Evolutionary conservation across 2,113 vertebrate genomes (phyloP).

Genomic region (Odocoileus virginianus): DNA sequence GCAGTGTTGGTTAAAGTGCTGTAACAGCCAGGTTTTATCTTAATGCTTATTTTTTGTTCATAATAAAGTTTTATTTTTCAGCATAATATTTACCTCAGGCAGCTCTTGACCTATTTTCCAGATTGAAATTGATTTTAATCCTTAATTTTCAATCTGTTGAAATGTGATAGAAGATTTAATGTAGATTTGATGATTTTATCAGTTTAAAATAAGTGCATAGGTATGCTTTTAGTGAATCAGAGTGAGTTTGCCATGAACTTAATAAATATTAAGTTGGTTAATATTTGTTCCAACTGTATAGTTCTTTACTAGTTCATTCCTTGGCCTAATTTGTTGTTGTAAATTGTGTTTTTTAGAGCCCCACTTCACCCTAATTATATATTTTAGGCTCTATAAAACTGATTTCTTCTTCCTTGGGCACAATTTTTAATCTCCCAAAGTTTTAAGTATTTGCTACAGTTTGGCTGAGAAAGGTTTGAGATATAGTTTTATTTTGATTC

Average conservation of each 20-base stretch:
- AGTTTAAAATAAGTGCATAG: not conserved
- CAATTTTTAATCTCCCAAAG: not conserved
- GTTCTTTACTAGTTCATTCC: not conserved
- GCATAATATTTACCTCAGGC: not conserved
- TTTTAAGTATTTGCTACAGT: not conserved
- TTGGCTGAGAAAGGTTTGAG: not conserved
- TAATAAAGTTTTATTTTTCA: constrained; percentile 1
- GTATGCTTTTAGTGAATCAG: not conserved
- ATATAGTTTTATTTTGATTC: not conserved
- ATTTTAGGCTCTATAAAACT: not conserved
- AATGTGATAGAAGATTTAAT: not conserved
- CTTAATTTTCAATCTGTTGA: constrained; percentile 21
- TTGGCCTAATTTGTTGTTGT: not conserved
- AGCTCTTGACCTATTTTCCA: not conserved
- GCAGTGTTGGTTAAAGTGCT: not conserved
- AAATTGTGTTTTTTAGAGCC: not conserved
- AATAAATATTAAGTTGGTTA: not conserved
- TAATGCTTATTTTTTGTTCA: not conserved
- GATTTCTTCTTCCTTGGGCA: not conserved
- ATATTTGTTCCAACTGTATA: not conserved
- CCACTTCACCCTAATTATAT: fast-evolving
- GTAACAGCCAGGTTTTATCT: not conserved
- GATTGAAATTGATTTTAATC: not conserved
- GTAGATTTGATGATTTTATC: not conserved
- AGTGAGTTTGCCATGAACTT: not conserved